These are phyloP conservation scores for Pheucticus melanocephalus DNA, from an alignment of 2,113 vertebrate species.

Conservation along the genomic window DNA sequence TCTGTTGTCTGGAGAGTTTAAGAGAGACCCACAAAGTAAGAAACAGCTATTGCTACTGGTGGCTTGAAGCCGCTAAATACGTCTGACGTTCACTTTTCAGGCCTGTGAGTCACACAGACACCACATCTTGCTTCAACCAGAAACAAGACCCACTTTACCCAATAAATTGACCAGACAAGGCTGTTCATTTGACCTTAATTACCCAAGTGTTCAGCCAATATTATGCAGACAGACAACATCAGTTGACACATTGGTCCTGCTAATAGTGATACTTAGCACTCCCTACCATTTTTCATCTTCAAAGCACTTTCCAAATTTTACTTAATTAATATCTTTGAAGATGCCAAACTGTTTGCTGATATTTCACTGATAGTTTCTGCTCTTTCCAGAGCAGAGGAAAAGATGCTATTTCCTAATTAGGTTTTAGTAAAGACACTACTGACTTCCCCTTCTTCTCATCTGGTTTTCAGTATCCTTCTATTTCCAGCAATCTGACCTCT, in stretches of 20 bases:
- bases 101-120: not conserved
- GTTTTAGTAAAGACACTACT: conserved; percentile 4
- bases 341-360: conserved; percentile 65
- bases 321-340: conserved; percentile 69
- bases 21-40: not conserved
- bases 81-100: conserved; percentile 16
- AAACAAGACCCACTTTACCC: not conserved
- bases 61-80: not conserved
- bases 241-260: conserved; percentile 40
- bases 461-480: conserved; percentile 29
- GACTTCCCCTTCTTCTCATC: conserved; percentile 43
- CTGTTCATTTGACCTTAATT: conserved; percentile 56
- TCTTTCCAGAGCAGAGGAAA: conserved; percentile 54
- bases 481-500: conserved; percentile 46
- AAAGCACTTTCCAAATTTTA: conserved; percentile 73
- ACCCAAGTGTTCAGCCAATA: conserved; percentile 59
- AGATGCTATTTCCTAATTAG: conserved; percentile 61
- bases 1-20: not conserved
- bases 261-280: conserved; percentile 66
- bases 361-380: conserved; percentile 59
- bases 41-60: not conserved
- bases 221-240: conserved; percentile 62
- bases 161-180: conserved; percentile 33
- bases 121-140: conserved; percentile 29
- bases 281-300: conserved; percentile 61